Evolutionary conservation across 1,140 invertebrate genomes (phyloP).

Genomic region (Nebria ingens): DNA sequence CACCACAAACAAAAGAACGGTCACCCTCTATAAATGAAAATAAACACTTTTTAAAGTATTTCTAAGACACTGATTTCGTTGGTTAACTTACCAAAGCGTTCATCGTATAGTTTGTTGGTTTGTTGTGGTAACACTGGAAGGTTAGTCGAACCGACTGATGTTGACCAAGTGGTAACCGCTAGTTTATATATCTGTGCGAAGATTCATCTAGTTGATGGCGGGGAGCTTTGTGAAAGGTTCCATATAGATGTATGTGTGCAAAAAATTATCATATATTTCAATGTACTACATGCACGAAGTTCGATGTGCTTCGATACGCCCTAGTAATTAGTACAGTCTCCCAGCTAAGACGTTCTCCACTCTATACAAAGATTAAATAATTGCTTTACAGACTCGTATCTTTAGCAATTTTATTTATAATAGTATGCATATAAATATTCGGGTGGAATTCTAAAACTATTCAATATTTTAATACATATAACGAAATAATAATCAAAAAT

Average conservation of each 20-base stretch:
- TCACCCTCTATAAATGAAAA: not conserved
- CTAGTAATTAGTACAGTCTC: not conserved
- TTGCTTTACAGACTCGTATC: too few relatives aligned
- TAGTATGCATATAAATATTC: too few relatives aligned
- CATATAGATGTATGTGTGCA: not conserved
- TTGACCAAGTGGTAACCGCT: not conserved
- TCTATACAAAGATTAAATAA: too few relatives aligned
- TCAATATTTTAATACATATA: too few relatives aligned
- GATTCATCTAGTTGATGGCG: not conserved
- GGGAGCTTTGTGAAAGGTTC: not conserved
- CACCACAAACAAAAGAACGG: not conserved
- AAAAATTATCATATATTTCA: not conserved
- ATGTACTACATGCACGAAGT: not conserved
- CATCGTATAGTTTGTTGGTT: not conserved
- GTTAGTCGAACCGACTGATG: constrained; percentile 1
- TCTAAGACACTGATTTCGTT: not conserved
- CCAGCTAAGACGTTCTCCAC: too few relatives aligned
- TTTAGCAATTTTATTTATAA: too few relatives aligned
- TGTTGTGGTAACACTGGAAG: not conserved
- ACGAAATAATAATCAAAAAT: too few relatives aligned
- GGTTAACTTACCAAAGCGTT: constrained; percentile 2
- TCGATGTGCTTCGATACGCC: not conserved
- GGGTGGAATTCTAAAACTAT: too few relatives aligned
- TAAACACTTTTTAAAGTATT: not conserved
- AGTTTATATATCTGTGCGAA: not conserved